phyloP scores from a whole-genome alignment of 2,888 invertebrate species.

The Phrixothrix hirtus region DNA sequence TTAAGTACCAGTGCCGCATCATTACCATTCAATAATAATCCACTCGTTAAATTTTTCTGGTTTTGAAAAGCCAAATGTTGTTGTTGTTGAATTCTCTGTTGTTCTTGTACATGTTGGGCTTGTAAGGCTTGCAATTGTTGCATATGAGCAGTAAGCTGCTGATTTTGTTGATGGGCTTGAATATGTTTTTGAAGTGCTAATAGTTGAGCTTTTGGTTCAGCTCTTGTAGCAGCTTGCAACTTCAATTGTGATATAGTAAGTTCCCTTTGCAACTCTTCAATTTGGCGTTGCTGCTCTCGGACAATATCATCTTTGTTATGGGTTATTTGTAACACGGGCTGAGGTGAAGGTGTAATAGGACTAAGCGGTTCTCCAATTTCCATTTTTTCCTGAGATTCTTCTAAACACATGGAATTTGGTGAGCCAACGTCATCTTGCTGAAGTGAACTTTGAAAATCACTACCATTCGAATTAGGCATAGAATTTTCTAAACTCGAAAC shows the following conservation, averaged over 20 bases:
- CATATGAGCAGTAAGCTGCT: constrained; percentile 63
- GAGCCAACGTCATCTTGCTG: constrained; percentile 55
- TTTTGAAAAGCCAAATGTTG: constrained; percentile 56
- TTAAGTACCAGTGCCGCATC: constrained; percentile 60
- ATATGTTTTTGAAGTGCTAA: constrained; percentile 51
- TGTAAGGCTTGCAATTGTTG: constrained; percentile 68
- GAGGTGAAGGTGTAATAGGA: constrained; percentile 47
- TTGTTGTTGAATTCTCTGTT: constrained; percentile 59
- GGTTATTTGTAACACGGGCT: constrained; percentile 8
- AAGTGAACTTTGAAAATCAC: constrained; percentile 55
- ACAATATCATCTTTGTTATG: constrained; percentile 69
- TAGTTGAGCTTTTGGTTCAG: constrained; percentile 51
- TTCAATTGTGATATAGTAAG: constrained; percentile 78
- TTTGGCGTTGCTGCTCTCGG: constrained; percentile 82
- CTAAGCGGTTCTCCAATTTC: constrained; percentile 58
- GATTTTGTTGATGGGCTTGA: constrained; percentile 57
- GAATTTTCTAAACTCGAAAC: constrained; percentile 23
- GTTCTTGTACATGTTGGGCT: constrained; percentile 52
- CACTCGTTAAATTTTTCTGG: constrained; percentile 54
- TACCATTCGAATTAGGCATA: constrained; percentile 20
- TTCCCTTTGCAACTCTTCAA: constrained; percentile 84
- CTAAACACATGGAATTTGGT: constrained; percentile 43
- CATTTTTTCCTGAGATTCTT: constrained; percentile 48
- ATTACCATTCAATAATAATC: constrained; percentile 68
- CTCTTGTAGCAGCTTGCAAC: constrained; percentile 64